Evolutionary conservation across 2,797 vertebrate genomes (phyloP).

Genomic region (Lagocephalus sceleratus): DNA sequence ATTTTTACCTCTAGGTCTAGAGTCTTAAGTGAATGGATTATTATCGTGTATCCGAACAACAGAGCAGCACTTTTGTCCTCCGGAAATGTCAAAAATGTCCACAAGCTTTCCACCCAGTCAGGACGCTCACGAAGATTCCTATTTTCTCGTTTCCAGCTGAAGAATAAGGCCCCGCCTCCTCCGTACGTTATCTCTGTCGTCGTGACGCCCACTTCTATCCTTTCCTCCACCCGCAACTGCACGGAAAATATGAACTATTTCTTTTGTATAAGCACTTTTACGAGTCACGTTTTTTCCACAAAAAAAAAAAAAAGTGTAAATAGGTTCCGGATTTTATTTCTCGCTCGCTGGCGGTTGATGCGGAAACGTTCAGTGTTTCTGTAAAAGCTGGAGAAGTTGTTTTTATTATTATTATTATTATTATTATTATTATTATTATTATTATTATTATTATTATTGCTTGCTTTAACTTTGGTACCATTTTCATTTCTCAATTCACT

Average conservation of each 20-base stretch:
- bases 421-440: too few species aligned
- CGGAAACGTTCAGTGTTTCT: background rate
- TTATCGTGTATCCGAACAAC: slow-evolving; percentile 46
- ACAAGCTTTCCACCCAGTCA: slow-evolving; percentile 29
- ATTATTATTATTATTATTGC: slow-evolving; percentile 12
- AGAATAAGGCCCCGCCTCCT: slow-evolving; percentile 11
- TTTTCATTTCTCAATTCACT: slow-evolving; percentile 12
- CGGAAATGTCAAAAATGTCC: slow-evolving; percentile 26
- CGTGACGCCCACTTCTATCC: slow-evolving; percentile 21
- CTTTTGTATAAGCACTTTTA: slow-evolving; percentile 72
- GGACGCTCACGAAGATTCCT: slow-evolving; percentile 28
- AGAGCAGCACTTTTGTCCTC: slow-evolving; percentile 62
- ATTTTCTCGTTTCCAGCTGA: slow-evolving; percentile 54
- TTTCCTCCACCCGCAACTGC: slow-evolving; percentile 31
- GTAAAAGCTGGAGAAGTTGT: background rate
- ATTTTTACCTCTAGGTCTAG: slow-evolving; percentile 19
- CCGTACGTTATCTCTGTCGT: slow-evolving; percentile 42
- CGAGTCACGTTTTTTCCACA: slow-evolving; percentile 66
- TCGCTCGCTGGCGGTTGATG: slow-evolving; percentile 31
- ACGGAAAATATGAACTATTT: slow-evolving; percentile 52
- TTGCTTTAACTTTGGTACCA: slow-evolving; percentile 17
- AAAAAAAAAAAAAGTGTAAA: slow-evolving; percentile 46
- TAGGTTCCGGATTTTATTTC: slow-evolving; percentile 48
- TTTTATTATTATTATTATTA: too few species aligned
- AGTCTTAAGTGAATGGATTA: slow-evolving; percentile 19